Base-by-base conservation (phyloP, 2,888 invertebrate species). In the Aporophyla nigra region DNA sequence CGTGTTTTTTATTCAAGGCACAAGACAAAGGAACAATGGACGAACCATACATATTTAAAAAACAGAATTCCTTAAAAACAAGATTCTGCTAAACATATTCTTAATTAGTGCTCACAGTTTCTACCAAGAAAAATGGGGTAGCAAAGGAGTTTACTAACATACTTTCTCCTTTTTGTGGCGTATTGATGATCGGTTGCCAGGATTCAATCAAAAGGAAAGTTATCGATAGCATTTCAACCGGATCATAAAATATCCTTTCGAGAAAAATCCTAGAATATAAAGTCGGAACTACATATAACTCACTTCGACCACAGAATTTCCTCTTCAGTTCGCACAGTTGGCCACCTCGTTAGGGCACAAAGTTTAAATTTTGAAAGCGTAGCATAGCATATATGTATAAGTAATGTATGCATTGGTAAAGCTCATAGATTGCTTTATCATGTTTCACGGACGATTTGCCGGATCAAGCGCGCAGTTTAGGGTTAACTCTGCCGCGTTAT, bases 381-480 rank as follows among this genome's bases (percentile, higher is more conserved):
- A 78, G 49, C 19, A n/a, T 5, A 53, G 46, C 73, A 76, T 59
- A 84, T 80, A 46, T 46, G 43, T 46, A n/a, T n/a, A 12, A 46
- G 43, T 46, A 85, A 88, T 86, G 76, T 88, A 85, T 88, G 82
- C 79, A 88, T 72, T 80, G 78, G 76, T 71, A 63, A 67, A 63
- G 74, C 58, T 46, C 65, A 76, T 83, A 79, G 79, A 86, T 84
- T 71, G 72, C 70, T 87, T 88, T 87, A 88, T 87, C 88, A 73
- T 56, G 86, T 78, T 88, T 88, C 75, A 87, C 85, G 81, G 87
- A 68, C 80, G 79, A 88, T 87, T 87, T 85, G 67, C 59, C 71
- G 78, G 74, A 78, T 77, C 77, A 62, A 78, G 74, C 71, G 59
- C 75, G 69, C 70, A 76, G 24, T 76, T 80, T 76, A 73, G 69